Evolutionary conservation across 2,113 vertebrate genomes (phyloP).

Genomic region (Ceratotherium simum): DNA sequence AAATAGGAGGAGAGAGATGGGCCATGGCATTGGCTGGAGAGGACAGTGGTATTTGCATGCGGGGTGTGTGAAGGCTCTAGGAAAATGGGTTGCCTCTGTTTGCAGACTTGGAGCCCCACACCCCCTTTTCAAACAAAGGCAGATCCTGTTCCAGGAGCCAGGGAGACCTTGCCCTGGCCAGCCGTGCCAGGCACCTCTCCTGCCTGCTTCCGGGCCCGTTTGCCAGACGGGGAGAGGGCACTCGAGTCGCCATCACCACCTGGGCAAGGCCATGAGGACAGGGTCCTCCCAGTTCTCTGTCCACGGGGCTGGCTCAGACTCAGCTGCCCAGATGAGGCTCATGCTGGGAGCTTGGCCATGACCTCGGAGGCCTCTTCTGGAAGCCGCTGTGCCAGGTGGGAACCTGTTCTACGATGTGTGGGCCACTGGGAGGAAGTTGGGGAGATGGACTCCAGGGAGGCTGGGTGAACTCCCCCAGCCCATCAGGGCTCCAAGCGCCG

Average conservation of each 20-base stretch:
- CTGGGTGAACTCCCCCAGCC: neutral
- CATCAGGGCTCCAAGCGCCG: fast-evolving
- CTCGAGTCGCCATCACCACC: neutral
- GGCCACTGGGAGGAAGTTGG: fast-evolving
- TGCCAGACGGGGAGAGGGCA: no score
- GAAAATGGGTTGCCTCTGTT: neutral
- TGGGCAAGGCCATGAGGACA: no score
- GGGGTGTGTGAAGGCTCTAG: neutral
- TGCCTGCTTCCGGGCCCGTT: neutral
- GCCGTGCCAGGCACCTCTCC: neutral
- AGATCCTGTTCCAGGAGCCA: neutral
- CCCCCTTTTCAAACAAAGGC: constrained; percentile 69
- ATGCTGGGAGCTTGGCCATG: neutral
- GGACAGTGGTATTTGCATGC: neutral
- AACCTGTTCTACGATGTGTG: fast-evolving
- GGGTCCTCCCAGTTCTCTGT: neutral
- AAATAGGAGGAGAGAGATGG: neutral
- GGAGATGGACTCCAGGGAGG: neutral
- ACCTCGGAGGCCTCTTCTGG: neutral
- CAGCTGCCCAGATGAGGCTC: neutral
- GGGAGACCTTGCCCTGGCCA: neutral
- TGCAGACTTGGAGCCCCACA: neutral
- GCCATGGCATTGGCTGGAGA: neutral
- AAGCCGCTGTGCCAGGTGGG: neutral
- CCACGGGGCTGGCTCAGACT: fast-evolving